These are phyloP conservation scores for Zosterops lateralis DNA, from an alignment of 2,113 vertebrate genomes.

Conservation along the genomic window DNA sequence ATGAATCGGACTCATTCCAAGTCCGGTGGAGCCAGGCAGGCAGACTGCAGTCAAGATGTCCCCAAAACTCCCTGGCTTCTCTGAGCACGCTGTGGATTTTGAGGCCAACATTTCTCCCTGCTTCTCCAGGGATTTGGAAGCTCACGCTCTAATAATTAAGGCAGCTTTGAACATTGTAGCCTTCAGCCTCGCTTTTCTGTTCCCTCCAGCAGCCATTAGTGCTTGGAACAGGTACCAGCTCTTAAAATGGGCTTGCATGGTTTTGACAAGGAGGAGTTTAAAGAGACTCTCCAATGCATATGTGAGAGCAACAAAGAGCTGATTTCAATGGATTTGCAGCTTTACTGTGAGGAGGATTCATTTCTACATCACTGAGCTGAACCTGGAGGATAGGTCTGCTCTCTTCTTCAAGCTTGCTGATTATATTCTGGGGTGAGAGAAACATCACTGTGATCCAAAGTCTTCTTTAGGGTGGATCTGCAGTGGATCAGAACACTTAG, in stretches of 20 bases:
- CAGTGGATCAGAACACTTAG: background rate
- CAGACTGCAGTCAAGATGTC: conserved; percentile 58
- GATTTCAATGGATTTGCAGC: background rate
- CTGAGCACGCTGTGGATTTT: background rate
- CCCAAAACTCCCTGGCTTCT: conserved; percentile 13
- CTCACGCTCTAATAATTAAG: conserved; percentile 32
- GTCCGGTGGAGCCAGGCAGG: background rate
- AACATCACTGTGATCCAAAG: background rate
- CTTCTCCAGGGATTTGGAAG: background rate
- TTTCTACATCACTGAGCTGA: background rate
- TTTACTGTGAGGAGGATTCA: background rate
- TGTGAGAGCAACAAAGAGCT: background rate
- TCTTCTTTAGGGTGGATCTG: background rate
- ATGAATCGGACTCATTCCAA: conserved; percentile 48
- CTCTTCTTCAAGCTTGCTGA: background rate
- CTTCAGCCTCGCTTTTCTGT: background rate
- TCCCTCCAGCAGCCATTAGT: background rate
- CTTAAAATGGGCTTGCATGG: background rate
- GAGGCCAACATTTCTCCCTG: background rate
- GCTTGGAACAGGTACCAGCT: background rate
- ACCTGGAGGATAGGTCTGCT: background rate
- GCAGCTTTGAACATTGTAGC: background rate
- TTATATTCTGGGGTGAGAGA: background rate
- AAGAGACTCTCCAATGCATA: background rate
- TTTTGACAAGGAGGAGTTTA: background rate